These are phyloP conservation scores for Pristionchus entomophagus DNA, from an alignment of 2,888 invertebrate species.

Conservation along the genomic window DNA sequence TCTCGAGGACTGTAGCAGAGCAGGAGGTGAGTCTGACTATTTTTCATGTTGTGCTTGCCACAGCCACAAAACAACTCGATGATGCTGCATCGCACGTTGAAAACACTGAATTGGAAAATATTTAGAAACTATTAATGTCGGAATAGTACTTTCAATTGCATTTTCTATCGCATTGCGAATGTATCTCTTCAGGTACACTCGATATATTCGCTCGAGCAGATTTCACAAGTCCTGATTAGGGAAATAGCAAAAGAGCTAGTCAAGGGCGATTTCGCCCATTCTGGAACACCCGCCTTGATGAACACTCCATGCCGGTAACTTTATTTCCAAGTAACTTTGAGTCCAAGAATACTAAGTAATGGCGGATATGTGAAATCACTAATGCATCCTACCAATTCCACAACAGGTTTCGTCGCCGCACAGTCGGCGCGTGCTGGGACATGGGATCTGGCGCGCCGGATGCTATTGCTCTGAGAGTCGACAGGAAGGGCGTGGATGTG, in stretches of 20 bases:
- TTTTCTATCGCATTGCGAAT: too few species aligned
- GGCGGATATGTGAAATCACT: neutral
- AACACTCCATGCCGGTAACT: conserved; percentile 12
- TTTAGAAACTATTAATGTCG: too few species aligned
- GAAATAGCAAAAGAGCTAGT: conserved; percentile 45
- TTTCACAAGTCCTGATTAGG: conserved; percentile 32
- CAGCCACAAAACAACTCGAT: too few species aligned
- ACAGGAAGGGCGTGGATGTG: conserved; percentile 79
- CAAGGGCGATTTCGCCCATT: neutral
- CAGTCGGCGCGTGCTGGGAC: conserved; percentile 93
- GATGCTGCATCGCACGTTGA: too few species aligned
- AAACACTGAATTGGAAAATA: too few species aligned
- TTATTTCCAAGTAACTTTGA: neutral
- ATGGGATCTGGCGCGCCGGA: conserved; percentile 97
- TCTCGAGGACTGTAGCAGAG: conserved; percentile 50
- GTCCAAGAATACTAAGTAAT: too few species aligned
- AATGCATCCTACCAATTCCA: neutral
- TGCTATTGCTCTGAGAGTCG: conserved; percentile 86
- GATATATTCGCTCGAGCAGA: conserved; percentile 15
- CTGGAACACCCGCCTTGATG: conserved; percentile 17
- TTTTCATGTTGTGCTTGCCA: too few species aligned
- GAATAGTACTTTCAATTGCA: too few species aligned
- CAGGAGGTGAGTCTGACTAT: neutral
- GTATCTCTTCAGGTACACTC: neutral
- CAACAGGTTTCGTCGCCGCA: conserved; percentile 89